Conservation (phyloP, 2,797 vertebrate genomes). For the Myoxocephalus aenaeus region DNA sequence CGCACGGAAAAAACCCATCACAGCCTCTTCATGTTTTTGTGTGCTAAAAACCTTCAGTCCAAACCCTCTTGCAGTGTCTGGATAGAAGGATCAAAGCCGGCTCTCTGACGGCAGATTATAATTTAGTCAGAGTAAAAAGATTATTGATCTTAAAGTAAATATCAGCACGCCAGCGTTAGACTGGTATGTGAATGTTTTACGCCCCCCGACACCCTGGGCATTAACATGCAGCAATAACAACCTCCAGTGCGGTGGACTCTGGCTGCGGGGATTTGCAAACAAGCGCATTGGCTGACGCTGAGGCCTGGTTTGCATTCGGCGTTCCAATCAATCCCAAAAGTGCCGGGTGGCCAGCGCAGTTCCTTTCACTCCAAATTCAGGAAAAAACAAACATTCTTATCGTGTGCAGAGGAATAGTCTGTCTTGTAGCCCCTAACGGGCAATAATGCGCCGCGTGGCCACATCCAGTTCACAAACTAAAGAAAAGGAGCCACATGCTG, state of each 20-base stretch:
- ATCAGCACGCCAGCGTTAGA: background rate
- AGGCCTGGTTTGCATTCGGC: conserved; percentile 3
- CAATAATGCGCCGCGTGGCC: background rate
- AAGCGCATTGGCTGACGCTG: conserved; percentile 21
- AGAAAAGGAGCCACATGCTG: conserved; percentile 5
- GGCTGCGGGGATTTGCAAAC: conserved; percentile 32
- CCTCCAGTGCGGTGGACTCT: conserved; percentile 6
- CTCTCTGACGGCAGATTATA: background rate
- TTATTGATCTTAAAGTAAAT: background rate
- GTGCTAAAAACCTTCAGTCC: background rate
- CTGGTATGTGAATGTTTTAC: background rate
- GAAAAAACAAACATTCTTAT: background rate
- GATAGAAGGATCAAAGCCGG: background rate
- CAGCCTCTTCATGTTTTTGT: conserved; percentile 11
- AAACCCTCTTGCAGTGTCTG: background rate
- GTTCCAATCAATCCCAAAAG: conserved; percentile 24
- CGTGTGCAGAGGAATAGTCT: background rate
- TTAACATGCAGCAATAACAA: conserved; percentile 14
- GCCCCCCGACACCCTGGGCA: background rate
- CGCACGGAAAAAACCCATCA: conserved; percentile 9
- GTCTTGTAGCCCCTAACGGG: background rate
- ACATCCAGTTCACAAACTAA: conserved; percentile 1
- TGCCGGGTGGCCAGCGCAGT: background rate
- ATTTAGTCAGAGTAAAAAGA: conserved; percentile 9
- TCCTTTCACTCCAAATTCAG: background rate